phyloP scores from a whole-genome alignment of 2,113 vertebrate genomes.

The Pantherophis guttatus region DNA sequence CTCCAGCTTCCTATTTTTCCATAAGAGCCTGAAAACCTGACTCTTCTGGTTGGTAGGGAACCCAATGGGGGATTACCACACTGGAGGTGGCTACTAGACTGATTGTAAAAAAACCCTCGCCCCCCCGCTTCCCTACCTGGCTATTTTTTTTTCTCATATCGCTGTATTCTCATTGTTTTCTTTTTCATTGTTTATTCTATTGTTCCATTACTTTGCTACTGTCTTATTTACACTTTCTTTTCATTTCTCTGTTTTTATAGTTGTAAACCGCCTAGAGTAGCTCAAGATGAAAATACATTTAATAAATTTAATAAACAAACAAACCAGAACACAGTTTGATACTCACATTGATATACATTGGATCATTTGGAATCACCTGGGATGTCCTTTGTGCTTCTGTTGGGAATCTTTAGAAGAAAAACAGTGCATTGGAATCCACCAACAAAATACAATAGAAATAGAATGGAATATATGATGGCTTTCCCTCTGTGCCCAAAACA shows the following conservation, averaged over 20 bases:
- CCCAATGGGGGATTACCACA: background rate
- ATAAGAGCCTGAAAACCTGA: background rate
- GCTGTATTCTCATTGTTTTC: background rate
- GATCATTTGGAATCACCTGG: constrained; percentile 43
- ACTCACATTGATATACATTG: constrained; percentile 71
- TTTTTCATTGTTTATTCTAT: background rate
- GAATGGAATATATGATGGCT: background rate
- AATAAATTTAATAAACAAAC: background rate
- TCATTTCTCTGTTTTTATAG: background rate
- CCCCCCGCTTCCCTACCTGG: background rate
- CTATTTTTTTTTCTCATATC: background rate
- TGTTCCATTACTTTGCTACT: background rate
- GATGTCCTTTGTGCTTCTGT: constrained; percentile 50
- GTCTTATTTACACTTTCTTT: background rate
- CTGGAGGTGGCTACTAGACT: background rate
- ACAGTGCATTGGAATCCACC: background rate
- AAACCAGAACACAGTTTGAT: background rate
- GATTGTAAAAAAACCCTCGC: background rate
- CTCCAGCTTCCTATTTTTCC: background rate
- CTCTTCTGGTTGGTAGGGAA: background rate
- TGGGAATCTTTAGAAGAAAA: constrained; percentile 63
- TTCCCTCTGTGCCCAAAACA: background rate
- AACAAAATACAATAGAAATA: background rate
- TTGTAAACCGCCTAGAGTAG: background rate
- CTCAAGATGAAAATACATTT: background rate